Conservation (phyloP, 2,888 invertebrate species). For the Allygus modestus region DNA sequence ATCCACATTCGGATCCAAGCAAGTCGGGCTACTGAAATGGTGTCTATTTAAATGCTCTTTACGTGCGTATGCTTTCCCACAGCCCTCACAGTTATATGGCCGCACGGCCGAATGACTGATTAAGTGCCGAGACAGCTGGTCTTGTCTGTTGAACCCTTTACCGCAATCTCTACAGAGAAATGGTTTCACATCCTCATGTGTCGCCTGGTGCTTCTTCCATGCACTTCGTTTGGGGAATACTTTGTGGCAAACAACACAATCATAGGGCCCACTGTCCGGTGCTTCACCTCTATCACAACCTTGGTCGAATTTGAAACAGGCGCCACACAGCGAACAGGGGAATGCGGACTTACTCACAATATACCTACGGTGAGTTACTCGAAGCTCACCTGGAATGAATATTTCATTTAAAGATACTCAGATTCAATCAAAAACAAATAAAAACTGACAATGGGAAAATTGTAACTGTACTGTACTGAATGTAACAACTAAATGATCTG, state of each 20-base stretch:
- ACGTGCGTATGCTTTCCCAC: conserved; percentile 70
- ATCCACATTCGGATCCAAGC: conserved; percentile 63
- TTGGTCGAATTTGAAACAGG: conserved; percentile 70
- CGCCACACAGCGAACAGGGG: conserved; percentile 71
- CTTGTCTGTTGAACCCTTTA: conserved; percentile 71
- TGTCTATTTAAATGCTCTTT: conserved; percentile 71
- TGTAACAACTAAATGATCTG: neutral
- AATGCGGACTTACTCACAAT: conserved; percentile 71
- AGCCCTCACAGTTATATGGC: conserved; percentile 70
- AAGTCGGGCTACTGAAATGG: conserved; percentile 67
- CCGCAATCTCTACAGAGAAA: conserved; percentile 71
- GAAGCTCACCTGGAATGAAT: conserved; percentile 59
- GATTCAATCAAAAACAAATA: no score
- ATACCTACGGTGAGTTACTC: conserved; percentile 70
- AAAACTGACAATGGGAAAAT: no score
- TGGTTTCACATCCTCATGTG: conserved; percentile 70
- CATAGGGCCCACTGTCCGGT: conserved; percentile 68
- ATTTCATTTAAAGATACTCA: neutral
- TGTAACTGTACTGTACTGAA: neutral
- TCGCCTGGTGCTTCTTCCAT: conserved; percentile 71
- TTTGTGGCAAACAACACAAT: conserved; percentile 70
- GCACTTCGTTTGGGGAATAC: conserved; percentile 70
- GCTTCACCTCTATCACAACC: conserved; percentile 68
- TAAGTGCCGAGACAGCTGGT: conserved; percentile 71
- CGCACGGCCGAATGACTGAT: conserved; percentile 69